Percentiles rank a stretch among this genome's conserved stretches.
phyloP scores from a whole-genome alignment of 1,140 invertebrate species.

The Glomeris maerens region DNA sequence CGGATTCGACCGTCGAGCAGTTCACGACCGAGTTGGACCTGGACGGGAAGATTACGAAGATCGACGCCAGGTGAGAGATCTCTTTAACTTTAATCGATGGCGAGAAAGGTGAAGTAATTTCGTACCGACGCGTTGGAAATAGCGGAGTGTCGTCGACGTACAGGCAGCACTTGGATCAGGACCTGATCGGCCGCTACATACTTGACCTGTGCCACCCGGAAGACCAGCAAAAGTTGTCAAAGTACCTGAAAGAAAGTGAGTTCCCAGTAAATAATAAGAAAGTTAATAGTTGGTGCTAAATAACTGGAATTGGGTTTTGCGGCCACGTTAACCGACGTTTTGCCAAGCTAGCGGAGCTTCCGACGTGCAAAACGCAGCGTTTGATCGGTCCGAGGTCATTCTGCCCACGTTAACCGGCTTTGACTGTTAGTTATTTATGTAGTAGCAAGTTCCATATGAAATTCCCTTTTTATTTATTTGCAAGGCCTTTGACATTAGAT shows the following conservation, averaged over 20 bases:
- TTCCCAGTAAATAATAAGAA: background rate
- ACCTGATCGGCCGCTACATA: conserved; percentile 17
- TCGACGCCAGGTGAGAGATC: conserved; percentile 45
- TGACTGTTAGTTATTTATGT: too few species aligned
- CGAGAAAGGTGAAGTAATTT: too few species aligned
- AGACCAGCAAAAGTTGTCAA: conserved; percentile 18
- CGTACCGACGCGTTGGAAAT: too few species aligned
- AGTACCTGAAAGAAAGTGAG: conserved; percentile 22
- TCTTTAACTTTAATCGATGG: too few species aligned
- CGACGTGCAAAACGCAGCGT: too few species aligned
- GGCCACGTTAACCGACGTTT: too few species aligned
- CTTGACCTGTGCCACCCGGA: conserved; percentile 19
- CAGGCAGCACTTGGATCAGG: conserved; percentile 51
- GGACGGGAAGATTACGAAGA: conserved; percentile 61
- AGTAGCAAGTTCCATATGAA: too few species aligned
- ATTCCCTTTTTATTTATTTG: too few species aligned
- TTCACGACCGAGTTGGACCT: conserved; percentile 83
- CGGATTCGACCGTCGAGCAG: conserved; percentile 51
- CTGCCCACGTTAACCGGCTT: too few species aligned
- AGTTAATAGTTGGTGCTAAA: conserved; percentile 1
- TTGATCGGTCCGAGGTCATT: too few species aligned
- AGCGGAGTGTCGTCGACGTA: conserved; percentile 46
- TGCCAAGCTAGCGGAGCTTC: too few species aligned
- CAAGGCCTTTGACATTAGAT: too few species aligned
- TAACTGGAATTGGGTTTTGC: background rate